Evolutionary conservation across 2,888 invertebrate genomes (phyloP).

Genomic region (Smittia sp.): DNA sequence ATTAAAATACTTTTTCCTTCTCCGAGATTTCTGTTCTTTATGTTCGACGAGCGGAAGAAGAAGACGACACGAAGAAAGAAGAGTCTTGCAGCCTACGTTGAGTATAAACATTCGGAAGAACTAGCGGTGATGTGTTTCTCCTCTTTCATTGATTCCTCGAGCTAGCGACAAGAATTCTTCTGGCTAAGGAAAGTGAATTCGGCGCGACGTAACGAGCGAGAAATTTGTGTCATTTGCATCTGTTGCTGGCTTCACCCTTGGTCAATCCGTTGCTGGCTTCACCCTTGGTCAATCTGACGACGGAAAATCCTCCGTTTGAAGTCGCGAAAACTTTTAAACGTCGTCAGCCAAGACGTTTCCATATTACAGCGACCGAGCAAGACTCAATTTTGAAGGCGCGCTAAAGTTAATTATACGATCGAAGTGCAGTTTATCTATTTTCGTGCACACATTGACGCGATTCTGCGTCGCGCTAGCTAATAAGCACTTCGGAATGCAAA

Average conservation of each 20-base stretch:
- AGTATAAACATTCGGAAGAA: conserved; percentile 26
- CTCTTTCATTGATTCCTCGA: conserved; percentile 11
- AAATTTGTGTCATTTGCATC: conserved; percentile 19
- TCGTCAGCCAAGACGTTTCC: too few relatives aligned
- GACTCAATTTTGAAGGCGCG: too few relatives aligned
- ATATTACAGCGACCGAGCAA: not conserved
- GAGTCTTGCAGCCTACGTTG: conserved; percentile 15
- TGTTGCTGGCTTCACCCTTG: not conserved
- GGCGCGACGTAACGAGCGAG: not conserved
- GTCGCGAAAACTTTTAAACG: too few relatives aligned
- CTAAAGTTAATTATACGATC: too few relatives aligned
- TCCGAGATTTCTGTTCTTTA: not conserved
- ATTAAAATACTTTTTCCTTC: not conserved
- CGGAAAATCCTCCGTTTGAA: too few relatives aligned
- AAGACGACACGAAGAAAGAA: conserved; percentile 11
- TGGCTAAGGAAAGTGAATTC: conserved; percentile 2
- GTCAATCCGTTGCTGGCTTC: not conserved
- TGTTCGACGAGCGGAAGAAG: not conserved
- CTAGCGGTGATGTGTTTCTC: conserved; percentile 5
- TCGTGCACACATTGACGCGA: not conserved
- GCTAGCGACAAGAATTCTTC: not conserved
- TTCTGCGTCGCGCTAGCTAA: not conserved
- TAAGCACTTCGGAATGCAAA: not conserved
- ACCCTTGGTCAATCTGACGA: not conserved
- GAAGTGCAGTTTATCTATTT: not conserved